These are phyloP conservation scores for Alces alces DNA, from an alignment of 2,113 vertebrate species.

Conservation along the genomic window DNA sequence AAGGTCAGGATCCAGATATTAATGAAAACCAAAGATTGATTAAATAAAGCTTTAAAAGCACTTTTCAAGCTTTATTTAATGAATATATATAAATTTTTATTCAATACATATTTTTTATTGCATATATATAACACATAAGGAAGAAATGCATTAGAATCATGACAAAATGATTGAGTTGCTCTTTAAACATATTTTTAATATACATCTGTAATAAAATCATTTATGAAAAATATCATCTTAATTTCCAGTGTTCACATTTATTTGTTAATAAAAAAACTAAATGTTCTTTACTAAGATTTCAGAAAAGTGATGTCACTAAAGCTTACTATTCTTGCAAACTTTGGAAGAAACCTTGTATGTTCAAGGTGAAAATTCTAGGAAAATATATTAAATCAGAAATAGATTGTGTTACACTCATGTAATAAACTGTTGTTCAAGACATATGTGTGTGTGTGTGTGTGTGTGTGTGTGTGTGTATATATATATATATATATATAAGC, in stretches of 20 bases:
- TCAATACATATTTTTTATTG: not conserved
- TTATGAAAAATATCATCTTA: not conserved
- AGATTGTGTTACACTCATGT: not conserved
- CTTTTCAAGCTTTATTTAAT: not conserved
- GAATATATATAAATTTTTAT: not conserved
- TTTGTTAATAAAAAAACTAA: not conserved
- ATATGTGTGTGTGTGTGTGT: too few species aligned
- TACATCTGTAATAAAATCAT: not conserved
- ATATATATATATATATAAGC: too few species aligned
- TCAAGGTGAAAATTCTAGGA: not conserved
- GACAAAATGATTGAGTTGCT: not conserved
- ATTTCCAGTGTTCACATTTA: not conserved
- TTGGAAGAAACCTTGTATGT: not conserved
- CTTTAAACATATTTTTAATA: not conserved
- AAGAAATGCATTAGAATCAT: not conserved
- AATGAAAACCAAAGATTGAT: not conserved
- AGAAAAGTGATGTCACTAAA: not conserved
- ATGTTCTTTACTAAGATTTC: not conserved
- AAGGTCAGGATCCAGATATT: constrained; percentile 36
- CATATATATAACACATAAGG: not conserved
- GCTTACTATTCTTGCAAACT: not conserved
- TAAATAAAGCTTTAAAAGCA: constrained; percentile 1
- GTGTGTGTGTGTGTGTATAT: too few species aligned
- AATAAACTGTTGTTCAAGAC: not conserved
- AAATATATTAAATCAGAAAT: not conserved